Percentiles rank a stretch among this genome's conserved stretches.
These are phyloP conservation scores for Epinephelus cyanopodus DNA, from an alignment of 2,113 vertebrate species.

Conservation along the genomic window DNA sequence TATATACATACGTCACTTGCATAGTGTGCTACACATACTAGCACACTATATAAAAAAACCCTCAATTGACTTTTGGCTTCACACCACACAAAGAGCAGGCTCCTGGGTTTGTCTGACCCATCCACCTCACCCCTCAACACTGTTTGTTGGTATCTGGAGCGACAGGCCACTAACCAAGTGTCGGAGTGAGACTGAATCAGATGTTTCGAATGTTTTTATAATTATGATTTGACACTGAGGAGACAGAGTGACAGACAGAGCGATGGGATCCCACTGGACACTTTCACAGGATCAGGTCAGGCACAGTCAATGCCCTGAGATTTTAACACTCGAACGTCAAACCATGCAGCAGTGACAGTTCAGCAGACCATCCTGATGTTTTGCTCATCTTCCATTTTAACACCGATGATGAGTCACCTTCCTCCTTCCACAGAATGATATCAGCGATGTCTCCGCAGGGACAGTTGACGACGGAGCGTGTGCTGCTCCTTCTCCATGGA, in stretches of 20 bases:
- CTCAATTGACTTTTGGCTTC: no score
- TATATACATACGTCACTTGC: no score
- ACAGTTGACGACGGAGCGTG: constrained; percentile 61
- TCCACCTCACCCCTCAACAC: no score
- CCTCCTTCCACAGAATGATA: constrained; percentile 22
- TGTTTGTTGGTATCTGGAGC: no score
- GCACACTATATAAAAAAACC: no score
- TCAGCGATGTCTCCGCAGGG: constrained; percentile 82
- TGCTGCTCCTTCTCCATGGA: constrained; percentile 56
- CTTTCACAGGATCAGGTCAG: constrained; percentile 11
- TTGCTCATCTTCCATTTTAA: background rate
- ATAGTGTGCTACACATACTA: no score
- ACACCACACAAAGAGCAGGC: no score
- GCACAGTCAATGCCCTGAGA: constrained; percentile 16
- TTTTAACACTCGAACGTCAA: constrained; percentile 8
- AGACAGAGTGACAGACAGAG: background rate
- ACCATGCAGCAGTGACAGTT: background rate
- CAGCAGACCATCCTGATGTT: constrained; percentile 6
- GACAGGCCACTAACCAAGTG: no score
- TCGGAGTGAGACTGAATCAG: no score
- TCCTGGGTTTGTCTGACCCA: no score
- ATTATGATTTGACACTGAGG: background rate
- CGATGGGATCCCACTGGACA: background rate
- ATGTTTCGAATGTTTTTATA: background rate
- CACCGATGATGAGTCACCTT: background rate